Evolutionary conservation across 2,113 vertebrate genomes (phyloP), one percentile per base, ranked within the genome.

Genomic region (Anoplopoma fimbria): DNA sequence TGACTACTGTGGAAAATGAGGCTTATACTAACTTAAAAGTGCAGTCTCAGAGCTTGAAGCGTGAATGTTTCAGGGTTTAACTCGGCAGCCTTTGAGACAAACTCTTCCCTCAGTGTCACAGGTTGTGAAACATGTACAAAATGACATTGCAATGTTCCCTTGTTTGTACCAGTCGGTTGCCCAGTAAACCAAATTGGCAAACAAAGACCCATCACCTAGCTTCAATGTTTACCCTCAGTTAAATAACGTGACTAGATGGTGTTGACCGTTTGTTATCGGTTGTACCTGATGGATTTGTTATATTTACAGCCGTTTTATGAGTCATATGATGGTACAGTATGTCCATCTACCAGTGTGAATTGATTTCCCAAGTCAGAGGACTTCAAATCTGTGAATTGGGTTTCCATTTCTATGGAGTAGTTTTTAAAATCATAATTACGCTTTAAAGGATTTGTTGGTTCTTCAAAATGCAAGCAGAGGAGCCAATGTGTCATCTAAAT

Each of bases 151-250:
- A 64, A 19, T 79, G 76, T 4, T 19, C 23, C 29, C 55, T 40
- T 65, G 49, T 42, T 60, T 76, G 47, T 87, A 78, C 84, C 79
- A 73, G 69, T 27, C 6, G 31, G 79, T 90, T 89, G 73, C 77
- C 57, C 47, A 76, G 86, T 79, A 36, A 82, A 87, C 67, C 69
- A 77, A 64, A 79, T 21, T 62, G 68, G 83, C 83, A 93, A 91
- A 91, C 80, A 90, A 53, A 86, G 79, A 85, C 34, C 61, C 82
- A 88, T 92, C 73, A 77, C 82, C 73, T 77, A 58, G 62, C 63
- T 63, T 38, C 60, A 27, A 70, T 90, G 82, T 92, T 92, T 89
- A 51, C 83, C 45, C 75, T 76, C 19, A 57, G 68, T 65, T 79
- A 70, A 88, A 84, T 81, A 74, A 61, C 0, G 34, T 72, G 45